phyloP scores from a whole-genome alignment of 2,797 vertebrate genomes.

The Urocyon cinereoargenteus region DNA sequence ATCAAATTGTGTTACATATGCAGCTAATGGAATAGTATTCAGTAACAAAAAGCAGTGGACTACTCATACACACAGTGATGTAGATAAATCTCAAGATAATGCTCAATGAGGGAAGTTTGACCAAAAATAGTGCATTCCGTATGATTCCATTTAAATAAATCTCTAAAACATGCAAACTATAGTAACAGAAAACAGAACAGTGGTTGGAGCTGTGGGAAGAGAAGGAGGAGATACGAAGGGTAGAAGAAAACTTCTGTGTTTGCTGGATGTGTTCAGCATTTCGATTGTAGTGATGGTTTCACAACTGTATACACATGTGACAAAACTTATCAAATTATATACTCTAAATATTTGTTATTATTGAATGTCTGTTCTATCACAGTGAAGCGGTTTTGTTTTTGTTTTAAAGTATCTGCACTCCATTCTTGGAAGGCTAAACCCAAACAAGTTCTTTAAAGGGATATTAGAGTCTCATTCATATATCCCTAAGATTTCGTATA shows the following conservation, averaged over 20 bases:
- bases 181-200: not conserved
- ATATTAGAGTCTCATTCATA: not conserved
- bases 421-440: not conserved
- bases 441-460: not conserved
- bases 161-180: not conserved
- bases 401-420: not conserved
- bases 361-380: not conserved
- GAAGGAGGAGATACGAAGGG: not conserved
- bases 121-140: not conserved
- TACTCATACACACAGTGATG: not conserved
- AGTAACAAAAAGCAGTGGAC: not conserved
- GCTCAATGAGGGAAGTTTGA: constrained; percentile 3
- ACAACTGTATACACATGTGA: not conserved
- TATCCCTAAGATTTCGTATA: not conserved
- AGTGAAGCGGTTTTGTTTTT: not conserved
- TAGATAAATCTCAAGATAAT: not conserved
- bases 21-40: not conserved
- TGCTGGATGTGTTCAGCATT: not conserved
- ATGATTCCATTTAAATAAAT: not conserved
- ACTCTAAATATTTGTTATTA: constrained; percentile 15
- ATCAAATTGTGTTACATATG: not conserved
- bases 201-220: not conserved
- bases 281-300: not conserved
- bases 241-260: not conserved
- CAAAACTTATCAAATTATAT: not conserved